Conservation (phyloP, 2,113 vertebrate genomes). For the Oreotrochilus melanogaster region DNA sequence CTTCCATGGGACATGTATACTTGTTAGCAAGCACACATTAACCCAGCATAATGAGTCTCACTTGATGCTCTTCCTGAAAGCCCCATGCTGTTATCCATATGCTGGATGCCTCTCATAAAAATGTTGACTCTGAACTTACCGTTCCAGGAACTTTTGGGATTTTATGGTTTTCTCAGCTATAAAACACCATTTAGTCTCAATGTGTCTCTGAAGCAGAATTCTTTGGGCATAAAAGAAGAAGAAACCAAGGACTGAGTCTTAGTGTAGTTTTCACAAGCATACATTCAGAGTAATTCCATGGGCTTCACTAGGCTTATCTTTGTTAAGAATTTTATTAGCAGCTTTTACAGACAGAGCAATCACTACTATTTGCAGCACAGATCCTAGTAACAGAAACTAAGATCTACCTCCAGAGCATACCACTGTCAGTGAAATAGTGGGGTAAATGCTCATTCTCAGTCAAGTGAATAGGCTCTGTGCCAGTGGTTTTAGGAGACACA, state of each 20-base stretch:
- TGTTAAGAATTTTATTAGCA: neutral
- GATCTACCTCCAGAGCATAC: neutral
- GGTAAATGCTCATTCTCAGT: neutral
- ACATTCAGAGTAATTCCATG: neutral
- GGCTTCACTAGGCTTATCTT: neutral
- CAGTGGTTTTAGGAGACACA: neutral
- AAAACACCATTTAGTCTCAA: neutral
- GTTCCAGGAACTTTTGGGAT: neutral
- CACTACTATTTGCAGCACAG: neutral
- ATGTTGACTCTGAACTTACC: neutral
- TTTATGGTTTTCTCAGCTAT: neutral
- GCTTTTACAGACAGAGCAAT: neutral
- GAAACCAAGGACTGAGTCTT: neutral
- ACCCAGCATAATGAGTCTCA: constrained; percentile 24
- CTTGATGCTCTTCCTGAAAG: neutral
- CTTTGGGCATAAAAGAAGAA: neutral
- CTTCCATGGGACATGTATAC: neutral
- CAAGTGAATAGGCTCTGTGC: neutral
- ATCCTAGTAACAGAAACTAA: neutral
- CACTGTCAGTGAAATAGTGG: neutral
- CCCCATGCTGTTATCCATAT: constrained; percentile 49
- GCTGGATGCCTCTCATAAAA: neutral
- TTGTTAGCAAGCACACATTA: constrained; percentile 14
- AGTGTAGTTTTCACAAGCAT: neutral
- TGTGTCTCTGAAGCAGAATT: neutral